These are phyloP conservation scores for Himalopsyche japonica DNA, from an alignment of 2,888 invertebrate species.

Conservation along the genomic window DNA sequence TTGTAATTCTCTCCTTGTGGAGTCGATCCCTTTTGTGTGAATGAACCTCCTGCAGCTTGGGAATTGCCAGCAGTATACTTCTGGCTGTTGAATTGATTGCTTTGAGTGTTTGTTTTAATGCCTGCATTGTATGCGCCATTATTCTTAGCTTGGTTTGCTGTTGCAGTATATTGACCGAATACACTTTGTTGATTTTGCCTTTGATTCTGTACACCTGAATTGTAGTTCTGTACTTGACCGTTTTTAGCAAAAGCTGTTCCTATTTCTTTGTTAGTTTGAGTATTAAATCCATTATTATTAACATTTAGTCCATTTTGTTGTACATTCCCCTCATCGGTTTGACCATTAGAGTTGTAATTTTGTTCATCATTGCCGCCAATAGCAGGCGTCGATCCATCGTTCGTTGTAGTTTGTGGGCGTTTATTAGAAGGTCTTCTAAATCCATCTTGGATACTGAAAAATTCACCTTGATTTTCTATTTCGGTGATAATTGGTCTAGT, in stretches of 20 bases:
- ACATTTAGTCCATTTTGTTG: background rate
- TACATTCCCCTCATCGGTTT: background rate
- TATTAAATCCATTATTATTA: background rate
- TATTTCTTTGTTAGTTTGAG: background rate
- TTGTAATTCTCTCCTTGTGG: conserved; percentile 1
- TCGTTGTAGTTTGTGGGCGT: background rate
- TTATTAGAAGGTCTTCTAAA: background rate
- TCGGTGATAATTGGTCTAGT: background rate
- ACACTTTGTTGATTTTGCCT: background rate
- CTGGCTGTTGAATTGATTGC: background rate
- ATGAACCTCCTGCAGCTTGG: background rate
- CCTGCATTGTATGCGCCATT: background rate
- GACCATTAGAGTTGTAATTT: background rate
- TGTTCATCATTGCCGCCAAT: background rate
- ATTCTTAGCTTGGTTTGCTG: background rate
- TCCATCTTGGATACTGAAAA: conserved; percentile 26
- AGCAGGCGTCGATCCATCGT: background rate
- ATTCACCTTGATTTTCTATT: conserved; percentile 30
- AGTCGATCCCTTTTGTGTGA: background rate
- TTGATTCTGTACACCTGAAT: background rate
- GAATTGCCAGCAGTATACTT: background rate
- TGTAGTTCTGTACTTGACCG: background rate
- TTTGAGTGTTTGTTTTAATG: background rate
- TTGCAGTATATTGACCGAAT: background rate
- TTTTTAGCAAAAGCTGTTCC: background rate